Base-by-base conservation (phyloP, 2,888 invertebrate species). In the Mycalesis mineus region DNA sequence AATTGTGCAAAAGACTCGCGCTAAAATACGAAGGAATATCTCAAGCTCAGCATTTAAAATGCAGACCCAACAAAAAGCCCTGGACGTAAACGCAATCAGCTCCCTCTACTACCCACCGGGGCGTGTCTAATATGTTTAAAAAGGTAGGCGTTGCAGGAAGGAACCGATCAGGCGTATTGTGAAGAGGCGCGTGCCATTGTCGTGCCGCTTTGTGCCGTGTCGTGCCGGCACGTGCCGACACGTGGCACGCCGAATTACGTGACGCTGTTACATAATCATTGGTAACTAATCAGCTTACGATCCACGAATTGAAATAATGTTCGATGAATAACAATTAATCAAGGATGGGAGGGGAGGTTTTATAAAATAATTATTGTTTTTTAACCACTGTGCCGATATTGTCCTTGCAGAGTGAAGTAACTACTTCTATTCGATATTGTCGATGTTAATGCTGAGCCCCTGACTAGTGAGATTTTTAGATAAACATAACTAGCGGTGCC, bases 81-180 rank as follows among this genome's bases (percentile, higher is more conserved):
- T 65, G 40, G 48, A 53, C 42, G 33, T 51, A 57, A 62, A 59
- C 57, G 67, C 66, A 72, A 72, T 52, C 60, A 36, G 41, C 29
- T 51, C 62, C 65, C 65, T 63, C 60, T 53, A 39, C 50, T 49
- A 68, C 57, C 60, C 62, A 77, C 63, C 69, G 66, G 66, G 65
- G 71, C 67, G 69, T 61, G 60, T 8, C 72, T 77, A 75, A 79
- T 74, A 65, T 64, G 63, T 66, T 78, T 77, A 79, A 74, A 78
- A 71, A 67, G 57, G 73, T 74, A 73, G 77, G 72, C 73, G 75
- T 70, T 67, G 66, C 66, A 74, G 75, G 78, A 77, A 76, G 76
- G 74, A 75, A 75, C 68, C 70, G 69, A 67, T 68, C 67, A 61
- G 58, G 59, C 45, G 55, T 60, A 67, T 66, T 70, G 66, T 65